phyloP scores from a whole-genome alignment of 2,113 vertebrate genomes.

The Esox niger region DNA sequence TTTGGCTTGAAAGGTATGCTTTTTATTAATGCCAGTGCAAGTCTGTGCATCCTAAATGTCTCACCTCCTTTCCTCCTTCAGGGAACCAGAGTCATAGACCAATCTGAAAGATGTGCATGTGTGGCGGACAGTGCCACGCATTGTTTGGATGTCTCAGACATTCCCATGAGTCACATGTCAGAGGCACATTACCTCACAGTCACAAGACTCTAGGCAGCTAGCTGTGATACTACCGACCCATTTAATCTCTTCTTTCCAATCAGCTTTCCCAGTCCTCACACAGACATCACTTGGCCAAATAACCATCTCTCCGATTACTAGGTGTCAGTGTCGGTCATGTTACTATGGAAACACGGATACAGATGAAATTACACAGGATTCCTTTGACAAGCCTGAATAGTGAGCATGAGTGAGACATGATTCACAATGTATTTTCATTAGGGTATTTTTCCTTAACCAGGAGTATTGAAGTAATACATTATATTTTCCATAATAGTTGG shows the following conservation, averaged over 20 bases:
- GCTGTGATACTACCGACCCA: background rate
- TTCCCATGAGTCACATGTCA: background rate
- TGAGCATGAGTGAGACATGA: constrained; percentile 12
- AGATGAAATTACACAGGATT: constrained; percentile 26
- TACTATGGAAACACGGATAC: constrained; percentile 57
- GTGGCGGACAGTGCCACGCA: background rate
- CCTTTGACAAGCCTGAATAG: constrained; percentile 38
- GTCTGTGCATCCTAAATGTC: too few relatives aligned
- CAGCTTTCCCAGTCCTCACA: constrained; percentile 32
- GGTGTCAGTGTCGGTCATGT: constrained; percentile 49
- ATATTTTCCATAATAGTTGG: background rate
- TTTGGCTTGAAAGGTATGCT: too few relatives aligned
- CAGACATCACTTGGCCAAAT: constrained; percentile 23
- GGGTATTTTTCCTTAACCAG: constrained; percentile 14
- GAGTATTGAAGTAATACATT: constrained; percentile 3
- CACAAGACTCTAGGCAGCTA: background rate
- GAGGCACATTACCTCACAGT: too few relatives aligned
- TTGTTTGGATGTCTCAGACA: background rate
- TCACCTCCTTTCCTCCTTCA: too few relatives aligned
- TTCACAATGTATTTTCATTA: background rate
- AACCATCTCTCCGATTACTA: constrained; percentile 28
- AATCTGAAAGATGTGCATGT: background rate
- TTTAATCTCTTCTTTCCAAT: constrained; percentile 22
- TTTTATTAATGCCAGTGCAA: too few relatives aligned
- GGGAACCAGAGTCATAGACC: background rate